phyloP scores from a whole-genome alignment of 1,140 invertebrate genomes.

The Trichomalopsis sarcophagae region DNA sequence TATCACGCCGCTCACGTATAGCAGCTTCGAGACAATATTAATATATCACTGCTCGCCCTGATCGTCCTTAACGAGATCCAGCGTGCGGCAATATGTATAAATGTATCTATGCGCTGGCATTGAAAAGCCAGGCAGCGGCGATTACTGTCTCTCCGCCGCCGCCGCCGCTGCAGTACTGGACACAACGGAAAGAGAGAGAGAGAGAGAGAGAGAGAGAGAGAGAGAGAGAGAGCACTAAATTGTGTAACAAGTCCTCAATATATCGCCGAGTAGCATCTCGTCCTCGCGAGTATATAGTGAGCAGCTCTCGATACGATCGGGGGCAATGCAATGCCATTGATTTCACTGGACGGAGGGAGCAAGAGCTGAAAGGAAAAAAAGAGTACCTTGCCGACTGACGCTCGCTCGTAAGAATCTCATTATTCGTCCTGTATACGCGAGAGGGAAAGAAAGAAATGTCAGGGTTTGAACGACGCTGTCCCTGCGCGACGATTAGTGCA shows the following conservation, averaged over 20 bases:
- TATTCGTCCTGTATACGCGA: background rate
- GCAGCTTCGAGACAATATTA: conserved; percentile 30
- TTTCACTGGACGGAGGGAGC: conserved; percentile 45
- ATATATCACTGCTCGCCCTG: conserved; percentile 30
- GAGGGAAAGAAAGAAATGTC: conserved; percentile 17
- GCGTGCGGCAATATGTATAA: conserved; percentile 45
- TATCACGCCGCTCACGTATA: background rate
- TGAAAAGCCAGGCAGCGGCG: conserved; percentile 30
- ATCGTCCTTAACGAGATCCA: conserved; percentile 44
- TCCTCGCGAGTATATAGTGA: conserved; percentile 38
- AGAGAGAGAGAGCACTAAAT: conserved; percentile 24
- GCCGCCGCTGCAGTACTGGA: background rate
- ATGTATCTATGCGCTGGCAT: conserved; percentile 53
- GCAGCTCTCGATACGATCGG: conserved; percentile 57
- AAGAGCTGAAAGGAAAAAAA: conserved; percentile 43
- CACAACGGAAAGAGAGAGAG: conserved; percentile 1
- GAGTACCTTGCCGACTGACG: background rate
- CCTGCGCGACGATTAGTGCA: background rate
- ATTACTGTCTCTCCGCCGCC: conserved; percentile 14
- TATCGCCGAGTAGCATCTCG: conserved; percentile 54
- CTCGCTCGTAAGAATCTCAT: conserved; percentile 31
- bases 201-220: conserved; percentile 2
- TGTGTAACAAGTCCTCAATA: conserved; percentile 55
- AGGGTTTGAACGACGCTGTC: conserved; percentile 6
- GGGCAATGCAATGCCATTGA: conserved; percentile 60